Percentiles rank a stretch among this genome's conserved stretches.
These are phyloP conservation scores for Pseudomyrmex cubaensis DNA, from an alignment of 1,140 invertebrate genomes.

Conservation along the genomic window DNA sequence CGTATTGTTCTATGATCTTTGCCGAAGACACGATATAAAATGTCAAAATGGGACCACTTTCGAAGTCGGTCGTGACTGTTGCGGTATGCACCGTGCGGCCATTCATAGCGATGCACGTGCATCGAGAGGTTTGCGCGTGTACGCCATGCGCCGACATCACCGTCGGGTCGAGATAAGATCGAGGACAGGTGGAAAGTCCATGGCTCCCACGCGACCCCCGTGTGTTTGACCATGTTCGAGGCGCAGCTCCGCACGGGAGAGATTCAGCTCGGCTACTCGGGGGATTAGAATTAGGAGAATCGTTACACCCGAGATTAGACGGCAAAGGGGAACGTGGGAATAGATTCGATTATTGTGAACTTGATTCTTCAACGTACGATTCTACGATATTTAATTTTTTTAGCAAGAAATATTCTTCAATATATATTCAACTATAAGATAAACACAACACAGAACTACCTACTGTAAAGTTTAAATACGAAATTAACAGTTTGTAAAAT, in stretches of 20 bases:
- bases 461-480: no score
- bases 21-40: neutral
- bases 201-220: conserved; percentile 63
- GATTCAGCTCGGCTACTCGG: conserved; percentile 28
- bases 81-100: conserved; percentile 31
- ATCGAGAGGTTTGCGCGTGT: conserved; percentile 46
- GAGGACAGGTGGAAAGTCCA: conserved; percentile 74
- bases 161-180: conserved; percentile 72
- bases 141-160: conserved; percentile 55
- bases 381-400: neutral
- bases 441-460: no score
- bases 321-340: conserved; percentile 65
- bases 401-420: neutral
- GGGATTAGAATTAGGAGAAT: conserved; percentile 64
- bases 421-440: no score
- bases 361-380: neutral
- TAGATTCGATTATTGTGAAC: conserved; percentile 6
- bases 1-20: conserved; percentile 1
- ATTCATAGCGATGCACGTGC: conserved; percentile 70
- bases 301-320: conserved; percentile 19
- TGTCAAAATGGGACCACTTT: conserved; percentile 28
- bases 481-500: no score
- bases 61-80: conserved; percentile 40
- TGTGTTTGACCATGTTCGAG: conserved; percentile 51
- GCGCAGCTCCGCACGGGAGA: conserved; percentile 24